Evolutionary conservation across 2,888 invertebrate genomes (phyloP).

Genomic region (Mechanitis mazaeus): DNA sequence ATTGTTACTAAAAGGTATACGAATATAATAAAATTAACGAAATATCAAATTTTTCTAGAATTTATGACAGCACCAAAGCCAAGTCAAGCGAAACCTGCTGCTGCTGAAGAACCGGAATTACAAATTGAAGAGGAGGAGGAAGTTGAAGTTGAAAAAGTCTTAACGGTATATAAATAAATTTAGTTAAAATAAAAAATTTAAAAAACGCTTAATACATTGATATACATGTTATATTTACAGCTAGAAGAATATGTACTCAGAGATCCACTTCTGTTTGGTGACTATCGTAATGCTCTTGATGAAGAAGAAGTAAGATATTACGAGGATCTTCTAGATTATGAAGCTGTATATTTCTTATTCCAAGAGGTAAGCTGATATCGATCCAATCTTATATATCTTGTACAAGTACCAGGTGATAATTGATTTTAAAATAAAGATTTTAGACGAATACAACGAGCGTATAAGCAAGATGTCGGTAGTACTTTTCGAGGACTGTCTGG

Average conservation of each 20-base stretch:
- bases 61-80: conserved; percentile 36
- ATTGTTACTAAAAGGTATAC: not conserved
- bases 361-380: conserved; percentile 80
- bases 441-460: conserved; percentile 90
- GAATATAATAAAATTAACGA: not conserved
- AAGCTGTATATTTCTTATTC: conserved; percentile 90
- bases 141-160: conserved; percentile 49
- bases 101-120: conserved; percentile 29
- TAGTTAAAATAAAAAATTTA: not conserved
- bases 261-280: conserved; percentile 91
- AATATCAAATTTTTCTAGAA: conserved; percentile 33
- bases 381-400: not conserved
- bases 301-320: conserved; percentile 88
- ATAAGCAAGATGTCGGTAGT: conserved; percentile 86
- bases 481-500: conserved; percentile 93
- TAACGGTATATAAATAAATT: conserved; percentile 44
- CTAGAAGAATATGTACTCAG: conserved; percentile 82
- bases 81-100: conserved; percentile 23
- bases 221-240: conserved; percentile 39
- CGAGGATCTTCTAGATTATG: conserved; percentile 93
- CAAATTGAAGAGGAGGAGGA: conserved; percentile 50
- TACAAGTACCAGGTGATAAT: not conserved
- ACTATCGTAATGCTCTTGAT: conserved; percentile 90
- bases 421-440: conserved; percentile 74
- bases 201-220: conserved; percentile 9